A percentile compares a stretch with the other conserved stretches of the same genome.
Evolutionary conservation across 2,113 vertebrate genomes (phyloP).

Genomic region (Dasyprocta punctata): DNA sequence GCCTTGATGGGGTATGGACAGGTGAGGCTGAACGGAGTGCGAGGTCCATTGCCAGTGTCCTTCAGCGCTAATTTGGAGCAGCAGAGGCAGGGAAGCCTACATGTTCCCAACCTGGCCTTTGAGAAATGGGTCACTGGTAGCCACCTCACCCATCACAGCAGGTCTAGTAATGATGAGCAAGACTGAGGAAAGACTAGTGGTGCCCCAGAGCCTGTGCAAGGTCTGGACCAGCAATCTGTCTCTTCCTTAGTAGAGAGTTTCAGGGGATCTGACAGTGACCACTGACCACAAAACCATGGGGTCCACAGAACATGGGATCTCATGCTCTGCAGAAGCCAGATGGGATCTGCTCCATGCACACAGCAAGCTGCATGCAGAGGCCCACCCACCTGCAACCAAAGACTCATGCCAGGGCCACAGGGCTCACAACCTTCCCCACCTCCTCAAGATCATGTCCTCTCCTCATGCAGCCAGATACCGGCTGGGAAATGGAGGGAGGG

Average conservation of each 20-base stretch:
- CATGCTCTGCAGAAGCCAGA: neutral
- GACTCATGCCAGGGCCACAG: accelerated
- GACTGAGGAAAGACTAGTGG: neutral
- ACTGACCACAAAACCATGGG: neutral
- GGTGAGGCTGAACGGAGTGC: neutral
- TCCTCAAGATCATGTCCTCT: neutral
- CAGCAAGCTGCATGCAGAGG: neutral
- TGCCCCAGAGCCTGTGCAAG: neutral
- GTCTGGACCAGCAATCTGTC: neutral
- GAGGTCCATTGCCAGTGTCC: accelerated
- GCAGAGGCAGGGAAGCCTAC: neutral
- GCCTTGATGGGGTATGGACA: neutral
- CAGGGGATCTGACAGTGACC: neutral
- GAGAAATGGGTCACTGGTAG: too few species aligned
- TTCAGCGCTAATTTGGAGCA: neutral
- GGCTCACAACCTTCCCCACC: too few species aligned
- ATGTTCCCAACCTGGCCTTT: neutral
- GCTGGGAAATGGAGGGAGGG: neutral
- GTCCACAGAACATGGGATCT: neutral
- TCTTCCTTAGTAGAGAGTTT: neutral
- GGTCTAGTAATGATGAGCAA: neutral
- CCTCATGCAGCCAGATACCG: neutral
- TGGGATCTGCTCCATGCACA: neutral
- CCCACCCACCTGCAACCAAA: neutral
- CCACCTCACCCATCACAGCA: neutral